phyloP scores from a whole-genome alignment of 2,888 invertebrate species.

The Euclidia mi region DNA sequence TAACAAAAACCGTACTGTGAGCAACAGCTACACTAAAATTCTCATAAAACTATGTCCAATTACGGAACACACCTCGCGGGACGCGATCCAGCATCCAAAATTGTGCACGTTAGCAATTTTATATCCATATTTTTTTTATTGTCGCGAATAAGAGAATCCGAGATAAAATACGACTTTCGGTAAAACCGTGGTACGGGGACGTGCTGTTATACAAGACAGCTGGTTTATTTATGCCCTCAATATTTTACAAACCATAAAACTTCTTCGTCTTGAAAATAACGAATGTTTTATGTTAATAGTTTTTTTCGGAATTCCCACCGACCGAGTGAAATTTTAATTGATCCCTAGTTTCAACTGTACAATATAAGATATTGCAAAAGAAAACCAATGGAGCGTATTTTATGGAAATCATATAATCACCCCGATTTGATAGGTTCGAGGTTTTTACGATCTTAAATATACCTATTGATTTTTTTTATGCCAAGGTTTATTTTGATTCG shows the following conservation, averaged over 20 bases:
- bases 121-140: conserved; percentile 79
- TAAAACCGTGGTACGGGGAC: conserved; percentile 74
- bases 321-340: conserved; percentile 61
- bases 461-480: conserved; percentile 55
- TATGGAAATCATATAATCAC: conserved; percentile 59
- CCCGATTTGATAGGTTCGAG: conserved; percentile 55
- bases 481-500: conserved; percentile 42
- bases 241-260: conserved; percentile 89
- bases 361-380: conserved; percentile 42
- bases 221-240: conserved; percentile 87
- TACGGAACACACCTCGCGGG: conserved; percentile 35
- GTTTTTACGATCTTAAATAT: conserved; percentile 56
- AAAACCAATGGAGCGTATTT: conserved; percentile 53
- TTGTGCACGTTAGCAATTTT: conserved; percentile 73
- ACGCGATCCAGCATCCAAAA: conserved; percentile 51
- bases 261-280: conserved; percentile 83
- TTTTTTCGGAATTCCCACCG: conserved; percentile 66
- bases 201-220: conserved; percentile 87
- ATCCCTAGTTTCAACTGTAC: conserved; percentile 41
- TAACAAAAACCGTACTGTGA: conserved; percentile 17
- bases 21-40: conserved; percentile 18
- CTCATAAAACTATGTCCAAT: conserved; percentile 43
- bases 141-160: conserved; percentile 82
- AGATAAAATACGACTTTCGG: conserved; percentile 85
- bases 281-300: conserved; percentile 86